These are phyloP conservation scores for Cygnus atratus DNA, from an alignment of 2,113 vertebrate genomes.

Conservation along the genomic window DNA sequence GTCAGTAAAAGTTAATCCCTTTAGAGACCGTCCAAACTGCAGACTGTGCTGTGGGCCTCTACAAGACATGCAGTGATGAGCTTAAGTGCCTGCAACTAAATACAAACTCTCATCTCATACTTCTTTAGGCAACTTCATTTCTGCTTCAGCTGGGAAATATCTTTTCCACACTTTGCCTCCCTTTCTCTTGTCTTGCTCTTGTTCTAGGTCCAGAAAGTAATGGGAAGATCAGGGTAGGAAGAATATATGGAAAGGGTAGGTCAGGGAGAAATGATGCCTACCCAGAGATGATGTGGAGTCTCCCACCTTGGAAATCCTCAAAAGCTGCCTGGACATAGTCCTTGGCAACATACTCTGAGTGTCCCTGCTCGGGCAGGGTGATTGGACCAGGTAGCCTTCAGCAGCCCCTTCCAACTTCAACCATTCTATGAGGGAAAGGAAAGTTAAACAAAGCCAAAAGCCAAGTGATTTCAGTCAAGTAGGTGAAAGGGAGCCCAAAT, in stretches of 20 bases:
- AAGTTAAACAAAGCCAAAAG: neutral
- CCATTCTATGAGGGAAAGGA: neutral
- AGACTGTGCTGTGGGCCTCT: accelerated
- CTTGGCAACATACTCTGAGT: neutral
- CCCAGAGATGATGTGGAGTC: neutral
- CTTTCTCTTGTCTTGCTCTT: neutral
- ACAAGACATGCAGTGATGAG: neutral
- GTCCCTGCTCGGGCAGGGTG: neutral
- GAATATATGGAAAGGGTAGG: neutral
- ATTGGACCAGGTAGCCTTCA: neutral
- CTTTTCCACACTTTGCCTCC: neutral
- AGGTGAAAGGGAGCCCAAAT: neutral
- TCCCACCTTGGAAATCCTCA: neutral
- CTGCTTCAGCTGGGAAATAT: neutral
- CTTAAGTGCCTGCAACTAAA: neutral
- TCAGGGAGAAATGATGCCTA: neutral
- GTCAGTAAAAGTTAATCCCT: neutral
- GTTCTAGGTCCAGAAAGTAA: neutral
- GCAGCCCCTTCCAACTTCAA: neutral
- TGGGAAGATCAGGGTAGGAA: neutral
- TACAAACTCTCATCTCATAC: accelerated
- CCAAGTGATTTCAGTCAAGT: accelerated
- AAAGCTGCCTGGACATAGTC: neutral
- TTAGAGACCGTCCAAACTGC: neutral
- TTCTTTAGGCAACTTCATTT: neutral